A percentile compares a stretch with the other conserved stretches of the same genome.
Evolutionary conservation across 1,140 invertebrate species (phyloP).

Genomic region (Sarcophaga peregrina): DNA sequence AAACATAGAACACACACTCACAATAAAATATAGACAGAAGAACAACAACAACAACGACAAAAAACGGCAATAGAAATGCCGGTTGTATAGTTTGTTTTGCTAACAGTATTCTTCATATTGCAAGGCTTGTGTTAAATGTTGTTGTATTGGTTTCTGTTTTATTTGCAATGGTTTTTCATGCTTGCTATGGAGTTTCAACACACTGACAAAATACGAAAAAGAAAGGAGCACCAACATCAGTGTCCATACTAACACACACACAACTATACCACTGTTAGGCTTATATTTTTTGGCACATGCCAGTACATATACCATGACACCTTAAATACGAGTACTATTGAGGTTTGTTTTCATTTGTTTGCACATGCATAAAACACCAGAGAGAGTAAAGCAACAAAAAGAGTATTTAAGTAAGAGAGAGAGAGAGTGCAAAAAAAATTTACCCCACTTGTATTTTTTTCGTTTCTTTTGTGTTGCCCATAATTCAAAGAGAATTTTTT

Average conservation of each 20-base stretch:
- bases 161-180: too few species aligned
- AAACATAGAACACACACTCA: too few species aligned
- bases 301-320: too few species aligned
- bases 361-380: too few species aligned
- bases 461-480: background rate
- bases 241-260: background rate
- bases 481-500: background rate
- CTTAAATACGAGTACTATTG: too few species aligned
- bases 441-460: background rate
- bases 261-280: background rate
- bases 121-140: background rate
- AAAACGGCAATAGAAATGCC: constrained; percentile 16
- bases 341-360: too few species aligned
- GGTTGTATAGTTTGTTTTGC: constrained; percentile 37
- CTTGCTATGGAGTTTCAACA: too few species aligned
- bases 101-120: background rate
- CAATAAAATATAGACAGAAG: background rate
- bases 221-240: background rate
- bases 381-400: too few species aligned
- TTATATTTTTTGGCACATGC: too few species aligned
- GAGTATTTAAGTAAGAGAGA: background rate
- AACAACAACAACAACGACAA: background rate
- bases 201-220: background rate
- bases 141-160: too few species aligned
- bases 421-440: background rate